A percentile compares a stretch with the other conserved stretches of the same genome.
phyloP scores from a whole-genome alignment of 2,888 invertebrate species.

The Diaphora mendica region DNA sequence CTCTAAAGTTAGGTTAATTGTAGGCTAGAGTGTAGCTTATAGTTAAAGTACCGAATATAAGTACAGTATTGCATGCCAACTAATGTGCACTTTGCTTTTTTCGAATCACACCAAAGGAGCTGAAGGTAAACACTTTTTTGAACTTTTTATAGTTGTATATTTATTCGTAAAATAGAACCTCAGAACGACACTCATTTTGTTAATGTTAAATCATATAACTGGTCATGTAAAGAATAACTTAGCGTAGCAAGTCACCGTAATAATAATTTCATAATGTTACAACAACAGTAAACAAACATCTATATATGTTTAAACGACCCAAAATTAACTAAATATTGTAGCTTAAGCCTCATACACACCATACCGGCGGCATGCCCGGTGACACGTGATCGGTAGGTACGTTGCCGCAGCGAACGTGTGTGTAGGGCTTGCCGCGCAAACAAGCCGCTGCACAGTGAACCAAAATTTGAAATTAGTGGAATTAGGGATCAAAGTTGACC shows the following conservation, averaged over 20 bases:
- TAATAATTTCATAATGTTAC: not conserved
- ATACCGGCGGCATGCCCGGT: no score
- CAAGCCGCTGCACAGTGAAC: no score
- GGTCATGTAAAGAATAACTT: not conserved
- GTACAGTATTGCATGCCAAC: constrained; percentile 50
- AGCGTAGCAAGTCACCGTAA: not conserved
- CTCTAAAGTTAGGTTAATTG: not conserved
- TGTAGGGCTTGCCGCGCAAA: no score
- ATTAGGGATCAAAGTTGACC: no score
- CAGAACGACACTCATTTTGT: no score
- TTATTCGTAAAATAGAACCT: constrained; percentile 4
- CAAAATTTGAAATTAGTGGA: no score
- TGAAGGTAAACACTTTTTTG: constrained; percentile 74
- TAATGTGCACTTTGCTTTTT: constrained; percentile 76
- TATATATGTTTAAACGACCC: not conserved
- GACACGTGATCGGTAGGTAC: no score
- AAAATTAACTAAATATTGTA: not conserved
- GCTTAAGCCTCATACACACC: not conserved
- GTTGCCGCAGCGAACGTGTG: no score
- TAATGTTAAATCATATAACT: not conserved
- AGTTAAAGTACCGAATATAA: not conserved
- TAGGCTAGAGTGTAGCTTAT: not conserved
- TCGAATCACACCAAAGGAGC: constrained; percentile 76
- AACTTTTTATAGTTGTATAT: constrained; percentile 12
- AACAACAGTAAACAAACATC: not conserved